Percentiles rank a stretch among this genome's conserved stretches.
Evolutionary conservation across 2,797 vertebrate species (phyloP).

Genomic region (Rhadinocentrus ornatus): DNA sequence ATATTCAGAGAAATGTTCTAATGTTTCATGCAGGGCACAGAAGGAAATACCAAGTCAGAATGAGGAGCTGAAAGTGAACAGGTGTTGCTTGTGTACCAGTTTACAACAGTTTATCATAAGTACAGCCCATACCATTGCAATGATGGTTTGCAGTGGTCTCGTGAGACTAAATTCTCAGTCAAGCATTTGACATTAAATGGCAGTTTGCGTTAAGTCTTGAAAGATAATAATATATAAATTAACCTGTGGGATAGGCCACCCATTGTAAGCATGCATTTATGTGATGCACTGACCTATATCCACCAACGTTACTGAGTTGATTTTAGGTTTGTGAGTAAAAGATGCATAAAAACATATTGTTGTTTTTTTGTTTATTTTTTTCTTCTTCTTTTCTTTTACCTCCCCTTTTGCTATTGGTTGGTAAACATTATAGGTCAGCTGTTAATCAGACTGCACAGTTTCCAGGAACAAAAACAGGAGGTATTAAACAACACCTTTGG

Average conservation of each 20-base stretch:
- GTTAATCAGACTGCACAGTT: conserved; percentile 6
- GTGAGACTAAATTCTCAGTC: conserved; percentile 38
- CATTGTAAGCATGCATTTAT: conserved; percentile 52
- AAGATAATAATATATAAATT: conserved; percentile 64
- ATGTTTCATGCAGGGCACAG: background rate
- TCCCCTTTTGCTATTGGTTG: background rate
- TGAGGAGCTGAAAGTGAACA: conserved; percentile 25
- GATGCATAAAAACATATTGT: conserved; percentile 19
- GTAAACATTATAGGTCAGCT: background rate
- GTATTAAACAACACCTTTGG: conserved; percentile 11
- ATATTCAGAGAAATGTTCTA: background rate
- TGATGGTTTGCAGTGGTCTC: background rate
- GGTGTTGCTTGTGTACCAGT: conserved; percentile 39
- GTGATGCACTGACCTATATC: conserved; percentile 32
- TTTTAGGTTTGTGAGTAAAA: conserved; percentile 17
- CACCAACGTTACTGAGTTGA: conserved; percentile 10
- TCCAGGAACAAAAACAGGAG: conserved; percentile 1
- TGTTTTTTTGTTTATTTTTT: too few relatives aligned
- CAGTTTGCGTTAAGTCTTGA: conserved; percentile 17
- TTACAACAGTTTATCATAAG: conserved; percentile 34
- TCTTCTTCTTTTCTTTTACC: background rate
- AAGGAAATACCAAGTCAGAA: conserved; percentile 4
- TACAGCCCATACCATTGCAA: conserved; percentile 42
- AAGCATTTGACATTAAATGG: conserved; percentile 45
- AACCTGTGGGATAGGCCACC: conserved; percentile 42